A percentile compares a stretch with the other conserved stretches of the same genome.
phyloP scores from a whole-genome alignment of 2,113 vertebrate genomes.

The Sminthopsis crassicaudata region DNA sequence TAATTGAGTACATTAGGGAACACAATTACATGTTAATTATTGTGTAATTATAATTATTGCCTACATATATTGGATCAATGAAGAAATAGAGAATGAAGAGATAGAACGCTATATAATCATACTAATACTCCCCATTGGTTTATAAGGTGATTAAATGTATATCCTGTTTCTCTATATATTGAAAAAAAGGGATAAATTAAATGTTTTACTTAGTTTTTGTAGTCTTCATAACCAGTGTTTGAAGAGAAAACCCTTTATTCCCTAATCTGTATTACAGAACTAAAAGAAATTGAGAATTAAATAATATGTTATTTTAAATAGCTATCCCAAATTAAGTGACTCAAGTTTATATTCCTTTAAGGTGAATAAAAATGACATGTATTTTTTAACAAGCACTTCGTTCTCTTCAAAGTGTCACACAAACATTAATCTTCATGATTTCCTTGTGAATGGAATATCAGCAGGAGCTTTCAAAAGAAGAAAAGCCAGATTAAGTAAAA shows the following conservation, averaged over 20 bases:
- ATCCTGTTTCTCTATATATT: neutral
- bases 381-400: neutral
- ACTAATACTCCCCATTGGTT: neutral
- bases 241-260: conserved; percentile 2
- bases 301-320: neutral
- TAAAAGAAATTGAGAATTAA: neutral
- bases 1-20: neutral
- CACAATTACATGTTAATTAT: neutral
- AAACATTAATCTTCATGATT: neutral
- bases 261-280: neutral
- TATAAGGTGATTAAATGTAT: neutral
- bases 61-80: neutral
- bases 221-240: neutral
- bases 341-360: neutral
- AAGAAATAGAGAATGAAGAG: neutral
- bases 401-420: neutral
- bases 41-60: neutral
- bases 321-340: neutral
- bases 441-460: neutral
- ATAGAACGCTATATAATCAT: neutral
- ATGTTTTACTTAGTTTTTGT: neutral
- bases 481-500: neutral
- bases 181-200: neutral
- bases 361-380: neutral
- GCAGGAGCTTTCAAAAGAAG: neutral